A percentile compares a stretch with the other conserved stretches of the same genome.
phyloP scores from a whole-genome alignment of 1,140 invertebrate genomes.

The Elysia chlorotica region DNA sequence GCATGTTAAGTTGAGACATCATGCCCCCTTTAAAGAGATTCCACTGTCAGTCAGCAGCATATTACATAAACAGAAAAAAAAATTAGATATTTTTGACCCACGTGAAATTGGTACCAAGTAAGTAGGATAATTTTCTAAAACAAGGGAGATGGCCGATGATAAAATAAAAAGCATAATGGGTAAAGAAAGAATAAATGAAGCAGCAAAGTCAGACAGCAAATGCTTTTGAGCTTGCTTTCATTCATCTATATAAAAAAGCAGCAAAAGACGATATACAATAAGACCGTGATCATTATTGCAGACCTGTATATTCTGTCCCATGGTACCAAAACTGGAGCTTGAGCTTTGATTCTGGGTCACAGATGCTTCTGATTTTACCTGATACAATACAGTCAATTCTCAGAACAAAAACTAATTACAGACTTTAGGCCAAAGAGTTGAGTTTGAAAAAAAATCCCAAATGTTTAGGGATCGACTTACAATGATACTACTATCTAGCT shows the following conservation, averaged over 20 bases:
- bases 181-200: background rate
- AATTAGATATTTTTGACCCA: no score
- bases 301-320: slow-evolving; percentile 1
- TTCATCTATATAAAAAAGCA: background rate
- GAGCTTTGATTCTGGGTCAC: slow-evolving; percentile 1
- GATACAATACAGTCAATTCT: slow-evolving; percentile 10
- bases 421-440: no score
- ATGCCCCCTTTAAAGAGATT: no score
- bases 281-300: no score
- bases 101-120: no score
- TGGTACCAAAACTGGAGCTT: background rate
- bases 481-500: no score
- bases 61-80: no score
- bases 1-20: no score
- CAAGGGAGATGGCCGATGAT: background rate
- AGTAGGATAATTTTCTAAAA: background rate
- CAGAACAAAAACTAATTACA: no score
- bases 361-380: slow-evolving; percentile 12
- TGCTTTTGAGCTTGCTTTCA: background rate
- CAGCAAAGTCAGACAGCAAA: background rate
- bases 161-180: background rate
- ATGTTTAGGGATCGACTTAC: no score
- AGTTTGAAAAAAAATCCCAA: no score
- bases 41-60: no score
- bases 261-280: background rate